Evolutionary conservation across 1,140 invertebrate genomes (phyloP), one percentile per base, ranked within the genome.

Genomic region (Tribolium castaneum): DNA sequence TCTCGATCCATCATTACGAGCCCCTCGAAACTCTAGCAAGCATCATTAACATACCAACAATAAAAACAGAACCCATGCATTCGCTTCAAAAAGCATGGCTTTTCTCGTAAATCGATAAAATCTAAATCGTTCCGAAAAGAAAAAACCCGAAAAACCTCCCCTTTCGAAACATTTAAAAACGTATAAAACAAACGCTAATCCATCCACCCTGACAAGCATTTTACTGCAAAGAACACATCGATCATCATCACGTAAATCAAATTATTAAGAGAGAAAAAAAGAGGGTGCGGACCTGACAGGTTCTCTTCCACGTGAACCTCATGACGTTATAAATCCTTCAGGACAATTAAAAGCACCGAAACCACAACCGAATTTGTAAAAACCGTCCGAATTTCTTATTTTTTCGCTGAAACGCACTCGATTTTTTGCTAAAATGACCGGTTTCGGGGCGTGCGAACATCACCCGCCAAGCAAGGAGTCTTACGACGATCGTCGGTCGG

Each of bases 221-320:
- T 66, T 12, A 66, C 25, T 12, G 30, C 12, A 66, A 12, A 35
- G 3, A 66, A 14, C n/a, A 34, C 59, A 66, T 66, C 59, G 25
- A 66, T 66, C 59, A 66, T 66, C 59, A 35, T 35, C 25, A 66
- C 13, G 25, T 66, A 66, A 66, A 66, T 66, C 25, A 66, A 66
- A 66, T 66, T 66, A 66, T 39, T 66, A 66, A 45, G 39, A 45
- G 34, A 19, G 54, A 19, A 52, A 70, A 73, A 75, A 80, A 76
- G 50, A 78, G 77, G 79, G 79, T 78, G 79, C 79, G 79, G 79
- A 80, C 77, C 76, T 73, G 25, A 54, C 30, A 70, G 70, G 62
- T 70, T 73, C 62, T 51, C 30, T 50, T 62, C 34, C 75, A 79
- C 78, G 80, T 79, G 80, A 78, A 77, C 25, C 22, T 59, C 71